Conservation (phyloP, 2,888 invertebrate species). For the Rhogogaster chlorosoma region DNA sequence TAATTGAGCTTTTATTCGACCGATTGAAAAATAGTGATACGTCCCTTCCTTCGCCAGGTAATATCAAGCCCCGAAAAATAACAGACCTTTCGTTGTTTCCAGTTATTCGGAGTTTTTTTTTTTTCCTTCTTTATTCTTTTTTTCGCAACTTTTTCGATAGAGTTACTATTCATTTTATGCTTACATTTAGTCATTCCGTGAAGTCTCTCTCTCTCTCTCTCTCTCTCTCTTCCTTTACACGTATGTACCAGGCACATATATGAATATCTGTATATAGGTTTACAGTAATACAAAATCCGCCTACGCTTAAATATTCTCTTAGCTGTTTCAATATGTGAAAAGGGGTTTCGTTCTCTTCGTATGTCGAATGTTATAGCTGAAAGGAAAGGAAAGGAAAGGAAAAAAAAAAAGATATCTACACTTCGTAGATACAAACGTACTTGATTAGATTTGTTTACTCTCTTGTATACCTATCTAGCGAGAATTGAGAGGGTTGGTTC, state of each 20-base stretch:
- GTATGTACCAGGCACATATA: too few relatives aligned
- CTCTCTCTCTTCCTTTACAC: background rate
- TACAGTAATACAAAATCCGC: background rate
- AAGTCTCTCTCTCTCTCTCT: background rate
- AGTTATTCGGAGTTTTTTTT: too few relatives aligned
- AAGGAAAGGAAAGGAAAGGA: too few relatives aligned
- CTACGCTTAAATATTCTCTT: conserved; percentile 31
- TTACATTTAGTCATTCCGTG: background rate
- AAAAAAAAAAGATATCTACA: background rate
- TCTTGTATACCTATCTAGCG: background rate
- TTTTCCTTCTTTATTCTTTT: too few relatives aligned
- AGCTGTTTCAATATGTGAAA: background rate
- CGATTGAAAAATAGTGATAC: background rate
- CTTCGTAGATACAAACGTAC: background rate
- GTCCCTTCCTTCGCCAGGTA: background rate
- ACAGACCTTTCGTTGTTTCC: background rate
- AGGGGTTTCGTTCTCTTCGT: background rate
- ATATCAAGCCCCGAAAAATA: background rate
- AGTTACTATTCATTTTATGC: background rate
- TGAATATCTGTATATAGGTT: background rate
- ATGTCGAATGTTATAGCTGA: conserved; percentile 11
- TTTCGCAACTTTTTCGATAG: too few relatives aligned
- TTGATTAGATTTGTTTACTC: conserved; percentile 43
- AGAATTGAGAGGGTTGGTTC: conserved; percentile 10
- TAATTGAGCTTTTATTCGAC: background rate